A percentile compares a stretch with the other conserved stretches of the same genome.
Conservation (phyloP, 2,797 vertebrate species). For the Astyanax mexicanus region DNA sequence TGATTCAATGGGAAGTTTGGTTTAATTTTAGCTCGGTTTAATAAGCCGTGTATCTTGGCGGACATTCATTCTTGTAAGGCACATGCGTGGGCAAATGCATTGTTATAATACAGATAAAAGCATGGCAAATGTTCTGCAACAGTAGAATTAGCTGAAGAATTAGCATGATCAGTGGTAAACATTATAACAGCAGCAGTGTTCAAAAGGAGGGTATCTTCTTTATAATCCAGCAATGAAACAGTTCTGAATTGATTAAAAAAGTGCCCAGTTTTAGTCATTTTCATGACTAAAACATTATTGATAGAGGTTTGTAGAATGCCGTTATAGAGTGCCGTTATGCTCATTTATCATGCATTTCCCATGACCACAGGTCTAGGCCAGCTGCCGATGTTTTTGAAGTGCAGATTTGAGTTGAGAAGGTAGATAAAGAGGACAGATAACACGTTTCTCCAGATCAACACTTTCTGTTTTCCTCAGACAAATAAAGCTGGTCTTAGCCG, state of each 20-base stretch:
- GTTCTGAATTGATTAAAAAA: background rate
- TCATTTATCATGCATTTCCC: background rate
- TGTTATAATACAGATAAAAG: background rate
- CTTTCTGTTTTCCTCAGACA: slow-evolving; percentile 65
- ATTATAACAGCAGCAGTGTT: background rate
- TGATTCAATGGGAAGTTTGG: slow-evolving; percentile 26
- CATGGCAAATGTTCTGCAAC: background rate
- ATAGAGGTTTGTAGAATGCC: background rate
- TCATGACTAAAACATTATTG: background rate
- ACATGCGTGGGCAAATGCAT: too few species aligned
- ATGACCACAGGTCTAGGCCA: background rate
- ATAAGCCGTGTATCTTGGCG: background rate
- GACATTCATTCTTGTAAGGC: background rate
- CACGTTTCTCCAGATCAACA: slow-evolving; percentile 45
- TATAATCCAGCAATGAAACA: background rate
- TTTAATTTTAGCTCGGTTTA: background rate
- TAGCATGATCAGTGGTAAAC: background rate
- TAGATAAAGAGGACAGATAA: slow-evolving; percentile 22
- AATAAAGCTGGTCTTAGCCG: slow-evolving; percentile 50
- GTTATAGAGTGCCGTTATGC: background rate
- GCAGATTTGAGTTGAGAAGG: slow-evolving; percentile 13
- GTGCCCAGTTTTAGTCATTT: background rate
- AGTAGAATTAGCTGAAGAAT: background rate
- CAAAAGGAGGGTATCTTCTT: background rate
- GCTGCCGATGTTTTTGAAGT: background rate